phyloP scores from a whole-genome alignment of 1,140 invertebrate species.

The Dendrolimus kikuchii region DNA sequence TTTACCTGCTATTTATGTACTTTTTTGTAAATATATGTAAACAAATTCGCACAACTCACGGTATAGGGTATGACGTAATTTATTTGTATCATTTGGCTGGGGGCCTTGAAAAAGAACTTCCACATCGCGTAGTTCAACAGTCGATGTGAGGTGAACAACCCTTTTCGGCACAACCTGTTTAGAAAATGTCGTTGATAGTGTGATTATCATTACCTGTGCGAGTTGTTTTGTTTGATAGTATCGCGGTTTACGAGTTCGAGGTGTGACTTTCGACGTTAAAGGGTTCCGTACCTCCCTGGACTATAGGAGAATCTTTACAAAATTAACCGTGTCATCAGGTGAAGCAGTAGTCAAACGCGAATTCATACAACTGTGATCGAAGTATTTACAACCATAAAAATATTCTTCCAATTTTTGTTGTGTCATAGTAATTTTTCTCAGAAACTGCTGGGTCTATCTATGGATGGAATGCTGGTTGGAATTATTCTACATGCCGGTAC shows the following conservation, averaged over 20 bases:
- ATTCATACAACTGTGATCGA: no score
- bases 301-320: no score
- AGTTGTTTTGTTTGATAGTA: constrained; percentile 12
- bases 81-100: constrained; percentile 1
- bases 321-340: no score
- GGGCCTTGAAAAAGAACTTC: constrained; percentile 22
- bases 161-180: constrained; percentile 33
- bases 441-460: no score
- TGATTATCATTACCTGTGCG: constrained; percentile 6
- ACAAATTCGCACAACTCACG: background rate
- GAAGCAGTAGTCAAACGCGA: no score
- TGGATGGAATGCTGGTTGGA: no score
- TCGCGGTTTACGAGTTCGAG: background rate
- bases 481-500: no score
- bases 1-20: no score
- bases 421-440: no score
- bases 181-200: constrained; percentile 32
- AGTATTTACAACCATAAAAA: no score
- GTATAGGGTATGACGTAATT: constrained; percentile 5
- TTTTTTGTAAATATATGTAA: background rate
- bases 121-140: constrained; percentile 26
- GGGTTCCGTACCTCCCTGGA: no score
- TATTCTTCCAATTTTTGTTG: no score
- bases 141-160: constrained; percentile 38
- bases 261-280: background rate